These are phyloP conservation scores for Carassius gibelio DNA, from an alignment of 2,113 vertebrate genomes.

Conservation along the genomic window DNA sequence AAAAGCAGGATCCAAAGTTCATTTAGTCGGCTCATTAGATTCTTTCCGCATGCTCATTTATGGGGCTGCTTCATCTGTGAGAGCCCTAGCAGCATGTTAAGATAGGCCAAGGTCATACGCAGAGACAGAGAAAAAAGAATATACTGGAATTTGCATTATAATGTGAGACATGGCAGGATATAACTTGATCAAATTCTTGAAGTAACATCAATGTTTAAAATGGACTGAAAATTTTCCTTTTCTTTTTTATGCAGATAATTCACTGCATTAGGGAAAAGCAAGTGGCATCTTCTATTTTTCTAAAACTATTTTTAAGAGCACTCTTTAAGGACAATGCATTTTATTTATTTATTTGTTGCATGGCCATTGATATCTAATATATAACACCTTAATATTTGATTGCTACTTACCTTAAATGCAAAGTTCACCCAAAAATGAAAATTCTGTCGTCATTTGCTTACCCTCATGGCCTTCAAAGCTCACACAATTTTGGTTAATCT, in stretches of 20 bases:
- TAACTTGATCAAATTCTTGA: slow-evolving; percentile 7
- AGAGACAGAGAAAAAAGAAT: slow-evolving; percentile 25
- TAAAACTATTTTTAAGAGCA: no score
- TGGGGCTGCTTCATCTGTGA: background rate
- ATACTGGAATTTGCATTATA: background rate
- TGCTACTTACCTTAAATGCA: no score
- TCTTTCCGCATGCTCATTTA: slow-evolving; percentile 57
- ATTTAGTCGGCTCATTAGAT: slow-evolving; percentile 57
- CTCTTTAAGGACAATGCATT: no score
- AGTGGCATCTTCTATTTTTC: background rate
- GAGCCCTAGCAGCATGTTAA: slow-evolving; percentile 30
- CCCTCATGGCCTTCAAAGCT: no score
- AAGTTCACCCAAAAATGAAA: background rate
- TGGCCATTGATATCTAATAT: no score
- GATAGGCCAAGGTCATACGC: slow-evolving; percentile 39
- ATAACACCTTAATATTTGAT: background rate
- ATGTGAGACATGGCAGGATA: background rate
- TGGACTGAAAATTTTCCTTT: no score
- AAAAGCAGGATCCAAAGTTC: slow-evolving; percentile 56
- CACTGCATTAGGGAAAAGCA: background rate
- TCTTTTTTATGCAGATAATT: background rate
- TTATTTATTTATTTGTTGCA: background rate
- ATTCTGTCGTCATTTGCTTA: background rate
- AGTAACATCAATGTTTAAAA: background rate
- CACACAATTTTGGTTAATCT: no score